Base-by-base conservation (phyloP, 2,888 invertebrate species). In the Nebria salina region DNA sequence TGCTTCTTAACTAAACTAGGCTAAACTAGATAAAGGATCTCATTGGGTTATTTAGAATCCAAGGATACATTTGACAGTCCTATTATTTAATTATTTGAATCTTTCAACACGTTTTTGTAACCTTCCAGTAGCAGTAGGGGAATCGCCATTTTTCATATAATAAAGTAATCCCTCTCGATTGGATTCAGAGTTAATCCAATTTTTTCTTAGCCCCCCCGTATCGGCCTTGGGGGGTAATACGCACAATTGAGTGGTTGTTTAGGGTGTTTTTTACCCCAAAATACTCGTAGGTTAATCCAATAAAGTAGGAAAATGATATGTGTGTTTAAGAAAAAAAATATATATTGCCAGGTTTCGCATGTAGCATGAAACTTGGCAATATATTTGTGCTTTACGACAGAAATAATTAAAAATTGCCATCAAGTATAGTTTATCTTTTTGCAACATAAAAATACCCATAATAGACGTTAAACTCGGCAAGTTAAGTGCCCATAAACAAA, bases 111-210 rank as follows among this genome's bases (percentile, higher is more conserved):
- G 54, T 54, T 54, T 54, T 54, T 1, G 13, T 11, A 11, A 43
- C 8, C 54, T 54, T 54, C 8, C 54, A 54, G 13, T 4, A 13
- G 54, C 54, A 54, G 13, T 54, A 13, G 54, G 54, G 54, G 34
- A 34, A 34, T 34, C 54, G 54, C 54, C 54, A 54, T 54, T 54
- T 54, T 54, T 54, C 54, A 13, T 54, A 54, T 66, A 76, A 76
- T 76, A 68, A 68, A 34, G 42, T 76, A 76, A 76, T 76, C 76
- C 76, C 41, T 76, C 66, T 43, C 76, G 68, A 76, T 76, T 76
- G 76, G 76, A 76, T 76, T 76, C 42, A 41, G 43, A 76, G 66
- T 76, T 76, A 76, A 76, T 76, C 76, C 76, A 76, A 76, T 76
- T 76, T 76, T 76, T 76, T 65, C 66, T 41, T 68, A 66, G 76